A percentile compares a stretch with the other conserved stretches of the same genome.
These are phyloP conservation scores for Lepilemur septentrionalis DNA, from an alignment of 2,797 vertebrate genomes.

Conservation along the genomic window DNA sequence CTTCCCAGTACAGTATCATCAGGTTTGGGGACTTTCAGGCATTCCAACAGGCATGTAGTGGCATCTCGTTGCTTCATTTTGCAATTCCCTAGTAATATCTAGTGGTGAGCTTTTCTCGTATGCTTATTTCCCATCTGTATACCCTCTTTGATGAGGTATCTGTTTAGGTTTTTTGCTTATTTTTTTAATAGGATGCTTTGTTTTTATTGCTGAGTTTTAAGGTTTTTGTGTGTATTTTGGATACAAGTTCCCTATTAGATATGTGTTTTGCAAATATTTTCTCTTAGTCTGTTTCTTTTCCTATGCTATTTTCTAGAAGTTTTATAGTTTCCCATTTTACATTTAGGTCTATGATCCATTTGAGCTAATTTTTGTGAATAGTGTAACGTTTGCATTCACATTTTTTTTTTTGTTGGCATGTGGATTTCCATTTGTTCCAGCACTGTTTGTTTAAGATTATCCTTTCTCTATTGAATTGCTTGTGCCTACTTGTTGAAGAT, in stretches of 20 bases:
- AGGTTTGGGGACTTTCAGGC: neutral
- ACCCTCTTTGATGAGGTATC: neutral
- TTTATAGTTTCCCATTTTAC: neutral
- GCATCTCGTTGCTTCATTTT: neutral
- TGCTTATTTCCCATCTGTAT: neutral
- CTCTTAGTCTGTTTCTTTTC: neutral
- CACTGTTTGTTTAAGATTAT: neutral
- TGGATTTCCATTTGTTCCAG: neutral
- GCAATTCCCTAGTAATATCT: neutral
- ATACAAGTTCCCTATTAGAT: neutral
- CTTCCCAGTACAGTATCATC: neutral
- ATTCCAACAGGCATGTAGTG: neutral
- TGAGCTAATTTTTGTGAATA: neutral
- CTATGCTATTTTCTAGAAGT: neutral
- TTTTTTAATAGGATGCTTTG: neutral
- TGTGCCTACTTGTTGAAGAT: neutral
- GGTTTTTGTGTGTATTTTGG: neutral
- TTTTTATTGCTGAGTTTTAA: neutral
- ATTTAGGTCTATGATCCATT: neutral
- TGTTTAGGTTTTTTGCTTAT: neutral
- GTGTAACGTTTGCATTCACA: neutral
- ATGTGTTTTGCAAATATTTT: neutral
- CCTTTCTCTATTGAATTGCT: neutral
- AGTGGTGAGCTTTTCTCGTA: neutral
- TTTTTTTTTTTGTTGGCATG: neutral